These are phyloP conservation scores for Heliconius erato DNA, from an alignment of 2,888 invertebrate genomes.

Conservation along the genomic window DNA sequence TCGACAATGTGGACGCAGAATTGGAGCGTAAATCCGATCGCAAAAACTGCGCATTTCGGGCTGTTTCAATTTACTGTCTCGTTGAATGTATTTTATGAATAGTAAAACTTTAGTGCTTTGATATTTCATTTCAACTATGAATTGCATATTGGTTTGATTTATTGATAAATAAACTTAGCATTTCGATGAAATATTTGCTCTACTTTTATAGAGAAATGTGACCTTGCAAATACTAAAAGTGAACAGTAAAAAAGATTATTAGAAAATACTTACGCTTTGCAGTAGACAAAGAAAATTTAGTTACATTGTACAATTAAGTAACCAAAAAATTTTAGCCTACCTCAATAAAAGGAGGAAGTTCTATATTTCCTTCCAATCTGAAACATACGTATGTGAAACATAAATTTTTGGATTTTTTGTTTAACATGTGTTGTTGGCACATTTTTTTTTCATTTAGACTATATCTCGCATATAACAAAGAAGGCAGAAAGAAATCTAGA, in stretches of 20 bases:
- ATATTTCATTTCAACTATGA: conserved; percentile 20
- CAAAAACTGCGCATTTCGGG: conserved; percentile 32
- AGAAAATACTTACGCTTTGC: too few relatives aligned
- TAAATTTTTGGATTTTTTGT: too few relatives aligned
- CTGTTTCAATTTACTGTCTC: conserved; percentile 33
- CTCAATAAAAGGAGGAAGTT: too few relatives aligned
- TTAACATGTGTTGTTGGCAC: too few relatives aligned
- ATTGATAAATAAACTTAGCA: conserved; percentile 10
- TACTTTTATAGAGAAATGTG: neutral
- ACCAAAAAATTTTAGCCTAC: too few relatives aligned
- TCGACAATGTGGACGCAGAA: conserved; percentile 24
- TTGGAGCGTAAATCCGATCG: conserved; percentile 32
- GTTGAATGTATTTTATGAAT: conserved; percentile 28
- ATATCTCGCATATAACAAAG: too few relatives aligned
- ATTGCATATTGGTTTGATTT: neutral
- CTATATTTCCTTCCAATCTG: too few relatives aligned
- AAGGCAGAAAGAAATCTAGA: too few relatives aligned
- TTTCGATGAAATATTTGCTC: neutral
- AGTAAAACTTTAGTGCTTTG: conserved; percentile 21
- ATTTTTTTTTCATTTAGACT: too few relatives aligned
- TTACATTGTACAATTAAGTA: too few relatives aligned
- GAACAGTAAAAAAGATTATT: neutral
- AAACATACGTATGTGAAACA: too few relatives aligned
- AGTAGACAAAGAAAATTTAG: too few relatives aligned
- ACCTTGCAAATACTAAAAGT: neutral